phyloP scores from a whole-genome alignment of 2,113 vertebrate species.

The Daboia siamensis region DNA sequence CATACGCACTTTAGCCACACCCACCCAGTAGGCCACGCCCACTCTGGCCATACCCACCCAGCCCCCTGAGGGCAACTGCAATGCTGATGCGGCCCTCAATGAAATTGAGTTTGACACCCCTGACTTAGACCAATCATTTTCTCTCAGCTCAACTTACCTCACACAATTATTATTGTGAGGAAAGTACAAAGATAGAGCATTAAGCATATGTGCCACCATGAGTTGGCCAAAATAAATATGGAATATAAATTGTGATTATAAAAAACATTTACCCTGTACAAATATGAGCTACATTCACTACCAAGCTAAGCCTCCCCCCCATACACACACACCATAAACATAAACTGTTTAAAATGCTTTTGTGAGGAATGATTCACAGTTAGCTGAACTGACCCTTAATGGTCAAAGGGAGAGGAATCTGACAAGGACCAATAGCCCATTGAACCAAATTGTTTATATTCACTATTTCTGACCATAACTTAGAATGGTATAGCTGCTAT shows the following conservation, averaged over 20 bases:
- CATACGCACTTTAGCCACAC: no score
- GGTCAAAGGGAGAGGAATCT: not conserved
- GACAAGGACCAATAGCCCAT: not conserved
- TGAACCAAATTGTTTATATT: not conserved
- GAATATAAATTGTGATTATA: not conserved
- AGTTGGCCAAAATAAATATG: not conserved
- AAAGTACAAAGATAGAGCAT: not conserved
- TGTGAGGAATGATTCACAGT: not conserved
- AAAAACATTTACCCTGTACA: not conserved
- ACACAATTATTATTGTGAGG: not conserved
- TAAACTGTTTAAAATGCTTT: not conserved
- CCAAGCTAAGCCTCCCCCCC: rapidly evolving
- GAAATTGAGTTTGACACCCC: no score
- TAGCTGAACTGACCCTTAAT: not conserved
- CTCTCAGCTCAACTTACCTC: not conserved
- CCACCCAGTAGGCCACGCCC: no score
- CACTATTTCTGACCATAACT: not conserved
- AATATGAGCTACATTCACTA: not conserved
- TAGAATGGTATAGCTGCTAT: not conserved
- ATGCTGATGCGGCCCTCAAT: no score
- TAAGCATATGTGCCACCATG: not conserved
- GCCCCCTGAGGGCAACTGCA: no score
- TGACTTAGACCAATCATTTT: not conserved
- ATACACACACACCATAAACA: not conserved
- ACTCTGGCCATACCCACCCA: no score